phyloP scores from a whole-genome alignment of 2,797 vertebrate genomes.

The Sebastolobus alascanus region DNA sequence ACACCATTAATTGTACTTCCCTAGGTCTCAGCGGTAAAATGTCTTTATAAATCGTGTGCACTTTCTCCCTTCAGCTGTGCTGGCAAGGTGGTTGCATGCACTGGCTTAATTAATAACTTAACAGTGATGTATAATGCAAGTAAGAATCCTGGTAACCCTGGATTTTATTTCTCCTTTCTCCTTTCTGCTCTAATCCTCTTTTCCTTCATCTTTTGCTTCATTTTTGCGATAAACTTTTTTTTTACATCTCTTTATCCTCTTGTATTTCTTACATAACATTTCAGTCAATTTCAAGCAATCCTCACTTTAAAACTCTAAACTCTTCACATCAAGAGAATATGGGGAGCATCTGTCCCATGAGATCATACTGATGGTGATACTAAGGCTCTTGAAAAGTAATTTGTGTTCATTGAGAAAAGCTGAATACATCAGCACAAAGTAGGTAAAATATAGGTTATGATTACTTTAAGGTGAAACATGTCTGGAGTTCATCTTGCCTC shows the following conservation, averaged over 20 bases:
- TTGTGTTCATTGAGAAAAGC: constrained; percentile 34
- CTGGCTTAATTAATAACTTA: constrained; percentile 62
- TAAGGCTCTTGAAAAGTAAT: constrained; percentile 34
- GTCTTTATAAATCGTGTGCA: constrained; percentile 51
- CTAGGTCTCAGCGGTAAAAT: constrained; percentile 41
- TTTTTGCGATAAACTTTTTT: background rate
- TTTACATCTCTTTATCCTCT: constrained; percentile 8
- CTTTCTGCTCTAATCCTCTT: constrained; percentile 9
- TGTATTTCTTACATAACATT: constrained; percentile 11
- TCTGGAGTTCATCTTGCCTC: constrained; percentile 26
- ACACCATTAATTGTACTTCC: constrained; percentile 66
- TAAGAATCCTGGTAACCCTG: constrained; percentile 24
- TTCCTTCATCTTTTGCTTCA: constrained; percentile 8
- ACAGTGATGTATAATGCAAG: constrained; percentile 57
- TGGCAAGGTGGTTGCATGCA: constrained; percentile 52
- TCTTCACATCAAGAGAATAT: constrained; percentile 15
- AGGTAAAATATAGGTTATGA: constrained; percentile 48
- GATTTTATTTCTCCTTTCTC: constrained; percentile 18
- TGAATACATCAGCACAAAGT: constrained; percentile 54
- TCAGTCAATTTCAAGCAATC: constrained; percentile 23
- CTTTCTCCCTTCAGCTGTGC: constrained; percentile 46
- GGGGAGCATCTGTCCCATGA: constrained; percentile 19
- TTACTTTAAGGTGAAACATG: constrained; percentile 50
- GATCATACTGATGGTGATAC: constrained; percentile 53
- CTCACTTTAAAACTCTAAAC: constrained; percentile 23